phyloP scores from a whole-genome alignment of 2,888 invertebrate genomes.

The Syrphus vitripennis region DNA sequence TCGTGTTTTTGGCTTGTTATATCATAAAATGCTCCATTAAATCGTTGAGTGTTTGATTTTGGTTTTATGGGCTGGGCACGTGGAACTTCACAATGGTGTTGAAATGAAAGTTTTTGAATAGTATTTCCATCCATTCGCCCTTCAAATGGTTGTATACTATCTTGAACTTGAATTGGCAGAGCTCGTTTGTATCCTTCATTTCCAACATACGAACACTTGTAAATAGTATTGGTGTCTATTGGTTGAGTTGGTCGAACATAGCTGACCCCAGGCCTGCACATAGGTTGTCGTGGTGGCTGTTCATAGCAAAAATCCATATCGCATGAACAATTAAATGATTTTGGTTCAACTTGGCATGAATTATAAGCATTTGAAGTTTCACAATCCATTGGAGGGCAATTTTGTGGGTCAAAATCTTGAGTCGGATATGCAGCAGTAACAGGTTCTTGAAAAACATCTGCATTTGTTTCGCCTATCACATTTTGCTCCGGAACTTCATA shows the following conservation, averaged over 20 bases:
- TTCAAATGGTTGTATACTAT: conserved; percentile 82
- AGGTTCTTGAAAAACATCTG: background rate
- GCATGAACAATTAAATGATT: conserved; percentile 73
- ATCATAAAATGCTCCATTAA: conserved; percentile 85
- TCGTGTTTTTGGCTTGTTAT: conserved; percentile 88
- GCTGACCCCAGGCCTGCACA: conserved; percentile 75
- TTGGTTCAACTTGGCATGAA: conserved; percentile 73
- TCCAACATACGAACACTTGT: conserved; percentile 85
- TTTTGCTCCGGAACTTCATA: conserved; percentile 30
- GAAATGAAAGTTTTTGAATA: conserved; percentile 80
- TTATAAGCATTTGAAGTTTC: conserved; percentile 74
- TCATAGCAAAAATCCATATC: conserved; percentile 77
- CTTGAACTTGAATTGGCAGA: conserved; percentile 80
- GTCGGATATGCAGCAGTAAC: conserved; percentile 49
- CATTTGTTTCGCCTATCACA: conserved; percentile 10
- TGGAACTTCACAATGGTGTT: conserved; percentile 75
- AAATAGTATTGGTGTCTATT: conserved; percentile 85
- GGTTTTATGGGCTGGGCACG: conserved; percentile 77
- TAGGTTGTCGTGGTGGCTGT: conserved; percentile 77
- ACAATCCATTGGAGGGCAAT: conserved; percentile 68
- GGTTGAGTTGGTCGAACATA: conserved; percentile 84
- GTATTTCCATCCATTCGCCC: conserved; percentile 81
- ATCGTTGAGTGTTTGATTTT: conserved; percentile 76
- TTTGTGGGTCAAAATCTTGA: conserved; percentile 55
- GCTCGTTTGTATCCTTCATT: conserved; percentile 80